These are phyloP conservation scores for Volucella inanis DNA, from an alignment of 2,888 invertebrate species.

Conservation along the genomic window DNA sequence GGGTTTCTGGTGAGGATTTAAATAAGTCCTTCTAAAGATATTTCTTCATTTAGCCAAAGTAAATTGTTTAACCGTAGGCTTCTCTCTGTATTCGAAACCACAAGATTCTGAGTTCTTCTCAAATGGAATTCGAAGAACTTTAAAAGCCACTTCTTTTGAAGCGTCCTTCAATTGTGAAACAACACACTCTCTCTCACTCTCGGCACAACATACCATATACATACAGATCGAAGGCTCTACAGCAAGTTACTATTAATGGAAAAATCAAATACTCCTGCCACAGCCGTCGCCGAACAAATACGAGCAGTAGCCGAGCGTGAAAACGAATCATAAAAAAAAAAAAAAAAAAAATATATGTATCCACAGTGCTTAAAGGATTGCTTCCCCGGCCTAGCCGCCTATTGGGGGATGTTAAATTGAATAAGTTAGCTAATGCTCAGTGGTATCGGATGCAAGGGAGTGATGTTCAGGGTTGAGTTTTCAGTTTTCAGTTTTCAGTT, in stretches of 20 bases:
- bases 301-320: slow-evolving; percentile 25
- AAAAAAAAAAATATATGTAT: slow-evolving; percentile 11
- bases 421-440: slow-evolving; percentile 56
- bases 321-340: slow-evolving; percentile 14
- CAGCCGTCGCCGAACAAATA: not conserved
- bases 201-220: too few species aligned
- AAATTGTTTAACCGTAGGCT: slow-evolving; percentile 47
- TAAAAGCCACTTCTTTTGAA: slow-evolving; percentile 20
- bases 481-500: not conserved
- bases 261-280: slow-evolving; percentile 46
- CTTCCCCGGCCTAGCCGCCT: not conserved
- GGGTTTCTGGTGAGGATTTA: slow-evolving; percentile 30
- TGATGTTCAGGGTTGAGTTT: not conserved
- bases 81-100: slow-evolving; percentile 44
- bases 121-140: slow-evolving; percentile 19
- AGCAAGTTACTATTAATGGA: slow-evolving; percentile 58
- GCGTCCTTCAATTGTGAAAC: slow-evolving; percentile 41
- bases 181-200: not conserved
- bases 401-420: slow-evolving; percentile 56
- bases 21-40: slow-evolving; percentile 10
- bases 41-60: slow-evolving; percentile 42
- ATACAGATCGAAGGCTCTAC: slow-evolving; percentile 32
- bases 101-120: slow-evolving; percentile 12
- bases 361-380: slow-evolving; percentile 35
- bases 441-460: slow-evolving; percentile 38